Evolutionary conservation across 2,797 vertebrate species (phyloP), one percentile per base, ranked within the genome.

Genomic region (Dendrocincla tyrannina): DNA sequence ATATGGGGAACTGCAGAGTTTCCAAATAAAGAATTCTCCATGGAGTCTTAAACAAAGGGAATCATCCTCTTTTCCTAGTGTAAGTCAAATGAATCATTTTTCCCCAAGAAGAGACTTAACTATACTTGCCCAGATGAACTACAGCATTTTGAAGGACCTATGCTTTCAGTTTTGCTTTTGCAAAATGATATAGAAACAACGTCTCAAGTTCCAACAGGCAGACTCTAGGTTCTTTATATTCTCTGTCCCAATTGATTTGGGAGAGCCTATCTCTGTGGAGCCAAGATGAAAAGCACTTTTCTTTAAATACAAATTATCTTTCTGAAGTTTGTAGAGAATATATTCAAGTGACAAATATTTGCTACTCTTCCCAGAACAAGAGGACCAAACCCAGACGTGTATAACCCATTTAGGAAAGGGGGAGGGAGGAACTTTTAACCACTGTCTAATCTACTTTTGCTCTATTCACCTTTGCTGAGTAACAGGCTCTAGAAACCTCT

Each of bases 1-100:
- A 91, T 33, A 91, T 7, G 4, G 88, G 73, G 67, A 94, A 66
- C 58, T 15, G 42, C 25, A 49, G 16, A 58, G 50, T 55, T 92
- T 92, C 95, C 95, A 93, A 93, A 95, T 85, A 93, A 93, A 85
- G 94, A 93, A 84, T 86, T 78, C 66, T 91, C 73, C 66, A 56
- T 3, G 0, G 24, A 81, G 17, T 25, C 35, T 85, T 72, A 84
- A 83, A 93, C 79, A 95, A 92, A 95, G 56, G 83, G 88, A 95
- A 91, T 78, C 1, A 76, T 81, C 50, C 2, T 18, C 70, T 82
- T 94, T 89, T 91, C 89, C 91, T 76, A 63, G 73, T 56, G 20
- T 76, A 88, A 93, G 33, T 81, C 49, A 73, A 81, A 93, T 70
- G 55, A 88, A 67, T 86, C 0, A 79, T 58, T 93, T 90, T 82